Percentiles rank a stretch among this genome's conserved stretches.
phyloP scores from a whole-genome alignment of 2,888 invertebrate genomes.

The Mythimna vitellina region DNA sequence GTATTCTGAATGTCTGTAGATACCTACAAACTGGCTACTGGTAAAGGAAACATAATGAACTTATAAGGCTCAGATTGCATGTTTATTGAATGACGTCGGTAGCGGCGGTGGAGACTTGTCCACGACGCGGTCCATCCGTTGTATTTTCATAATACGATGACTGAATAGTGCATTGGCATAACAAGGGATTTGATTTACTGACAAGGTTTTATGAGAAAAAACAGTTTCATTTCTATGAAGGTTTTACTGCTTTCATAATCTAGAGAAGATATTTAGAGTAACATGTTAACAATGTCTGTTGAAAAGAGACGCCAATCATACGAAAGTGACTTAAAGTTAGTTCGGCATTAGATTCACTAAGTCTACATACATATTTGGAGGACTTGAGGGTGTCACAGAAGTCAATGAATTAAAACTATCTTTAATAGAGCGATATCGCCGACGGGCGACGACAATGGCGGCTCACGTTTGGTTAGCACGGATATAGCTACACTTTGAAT shows the following conservation, averaged over 20 bases:
- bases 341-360: slow-evolving; percentile 8
- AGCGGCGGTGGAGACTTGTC: slow-evolving; percentile 32
- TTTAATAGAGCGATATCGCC: slow-evolving; percentile 70
- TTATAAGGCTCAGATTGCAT: slow-evolving; percentile 61
- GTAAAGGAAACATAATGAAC: slow-evolving; percentile 64
- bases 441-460: slow-evolving; percentile 74
- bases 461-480: slow-evolving; percentile 85
- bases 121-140: slow-evolving; percentile 58
- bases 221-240: slow-evolving; percentile 7
- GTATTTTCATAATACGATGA: slow-evolving; percentile 65
- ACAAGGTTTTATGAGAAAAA: slow-evolving; percentile 52
- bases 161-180: slow-evolving; percentile 67
- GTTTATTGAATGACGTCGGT: slow-evolving; percentile 63
- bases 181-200: slow-evolving; percentile 60
- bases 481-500: slow-evolving; percentile 89
- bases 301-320: neutral
- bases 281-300: no score
- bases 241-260: neutral
- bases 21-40: slow-evolving; percentile 54
- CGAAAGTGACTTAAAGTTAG: neutral
- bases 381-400: slow-evolving; percentile 35
- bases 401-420: slow-evolving; percentile 65
- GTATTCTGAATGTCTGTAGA: slow-evolving; percentile 51
- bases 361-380: slow-evolving; percentile 20
- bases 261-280: no score